Percentiles rank a stretch among this genome's conserved stretches.
Conservation (phyloP, 2,113 vertebrate genomes). For the Dromaius novaehollandiae region DNA sequence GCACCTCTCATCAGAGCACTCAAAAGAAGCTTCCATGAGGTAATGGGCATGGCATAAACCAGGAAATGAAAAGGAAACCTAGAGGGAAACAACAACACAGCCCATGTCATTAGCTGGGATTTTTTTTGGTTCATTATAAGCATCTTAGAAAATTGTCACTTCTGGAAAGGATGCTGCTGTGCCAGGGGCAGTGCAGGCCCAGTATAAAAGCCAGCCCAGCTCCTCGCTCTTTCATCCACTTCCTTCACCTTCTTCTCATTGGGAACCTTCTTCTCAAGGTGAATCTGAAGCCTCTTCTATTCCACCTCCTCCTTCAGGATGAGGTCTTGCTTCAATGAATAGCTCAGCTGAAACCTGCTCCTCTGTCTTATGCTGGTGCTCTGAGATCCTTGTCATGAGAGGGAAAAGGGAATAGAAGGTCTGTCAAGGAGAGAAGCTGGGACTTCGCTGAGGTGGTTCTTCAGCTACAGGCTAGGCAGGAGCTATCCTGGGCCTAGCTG, state of each 20-base stretch:
- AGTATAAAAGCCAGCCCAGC: not conserved
- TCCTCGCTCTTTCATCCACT: not conserved
- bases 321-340: too few species aligned
- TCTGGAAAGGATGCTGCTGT: not conserved
- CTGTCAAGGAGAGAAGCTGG: too few species aligned
- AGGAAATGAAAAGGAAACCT: not conserved
- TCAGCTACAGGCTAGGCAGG: too few species aligned
- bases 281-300: not conserved
- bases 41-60: not conserved
- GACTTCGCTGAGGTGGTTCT: too few species aligned
- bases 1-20: not conserved
- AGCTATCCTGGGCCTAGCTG: too few species aligned
- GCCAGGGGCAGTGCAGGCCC: not conserved
- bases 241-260: not conserved
- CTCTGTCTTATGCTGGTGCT: too few species aligned
- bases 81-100: not conserved
- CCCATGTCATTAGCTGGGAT: not conserved
- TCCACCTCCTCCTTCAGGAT: not conserved
- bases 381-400: too few species aligned
- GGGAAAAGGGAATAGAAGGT: too few species aligned
- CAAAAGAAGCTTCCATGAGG: accelerated
- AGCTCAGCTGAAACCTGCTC: too few species aligned
- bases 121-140: not conserved
- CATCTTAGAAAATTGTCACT: not conserved
- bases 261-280: not conserved